A percentile compares a stretch with the other conserved stretches of the same genome.
phyloP scores from a whole-genome alignment of 2,113 vertebrate genomes.

The Bungarus multicinctus region DNA sequence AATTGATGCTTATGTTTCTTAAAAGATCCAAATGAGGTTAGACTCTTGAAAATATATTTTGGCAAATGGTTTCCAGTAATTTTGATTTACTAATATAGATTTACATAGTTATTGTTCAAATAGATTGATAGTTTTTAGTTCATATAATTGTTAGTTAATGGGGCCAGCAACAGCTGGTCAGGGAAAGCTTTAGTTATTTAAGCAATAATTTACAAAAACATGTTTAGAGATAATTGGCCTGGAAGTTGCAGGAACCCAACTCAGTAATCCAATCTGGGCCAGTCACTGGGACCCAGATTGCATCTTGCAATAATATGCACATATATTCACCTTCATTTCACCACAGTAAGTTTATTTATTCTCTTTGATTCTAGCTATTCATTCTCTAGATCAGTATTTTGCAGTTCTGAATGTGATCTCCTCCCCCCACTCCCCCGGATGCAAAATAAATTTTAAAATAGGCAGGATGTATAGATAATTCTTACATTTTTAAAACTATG shows the following conservation, averaged over 20 bases:
- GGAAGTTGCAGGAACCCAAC: neutral
- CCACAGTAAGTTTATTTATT: neutral
- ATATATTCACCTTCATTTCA: neutral
- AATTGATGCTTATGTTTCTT: neutral
- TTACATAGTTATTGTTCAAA: neutral
- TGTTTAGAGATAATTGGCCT: neutral
- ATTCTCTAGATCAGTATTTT: neutral
- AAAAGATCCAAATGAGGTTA: neutral
- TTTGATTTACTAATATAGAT: neutral
- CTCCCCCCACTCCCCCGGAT: accelerated
- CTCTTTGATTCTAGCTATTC: neutral
- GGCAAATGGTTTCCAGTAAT: neutral
- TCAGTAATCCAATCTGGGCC: neutral
- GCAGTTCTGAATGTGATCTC: neutral
- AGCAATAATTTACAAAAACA: neutral
- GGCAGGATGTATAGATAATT: neutral
- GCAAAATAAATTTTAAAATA: neutral
- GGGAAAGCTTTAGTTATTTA: neutral
- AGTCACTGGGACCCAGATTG: neutral
- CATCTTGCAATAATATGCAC: neutral
- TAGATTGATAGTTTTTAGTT: neutral
- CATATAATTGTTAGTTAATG: neutral
- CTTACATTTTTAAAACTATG: neutral
- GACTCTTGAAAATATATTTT: neutral
- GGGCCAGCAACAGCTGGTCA: neutral